Evolutionary conservation across 1,140 invertebrate species (phyloP).

Genomic region (Hormaphis cornu): DNA sequence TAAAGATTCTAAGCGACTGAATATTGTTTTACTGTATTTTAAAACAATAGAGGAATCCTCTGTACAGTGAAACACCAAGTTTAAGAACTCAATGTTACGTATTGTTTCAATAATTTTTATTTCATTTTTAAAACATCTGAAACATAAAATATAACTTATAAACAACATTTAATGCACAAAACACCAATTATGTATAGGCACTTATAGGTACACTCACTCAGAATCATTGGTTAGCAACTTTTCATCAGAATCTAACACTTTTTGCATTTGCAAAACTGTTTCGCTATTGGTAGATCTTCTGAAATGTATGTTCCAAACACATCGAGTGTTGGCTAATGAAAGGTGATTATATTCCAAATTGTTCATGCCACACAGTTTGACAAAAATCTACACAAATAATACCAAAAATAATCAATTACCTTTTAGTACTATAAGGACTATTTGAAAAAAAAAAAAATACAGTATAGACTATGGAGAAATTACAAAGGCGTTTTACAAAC

Average conservation of each 20-base stretch:
- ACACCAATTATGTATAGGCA: neutral
- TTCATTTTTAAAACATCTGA: neutral
- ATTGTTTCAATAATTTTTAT: neutral
- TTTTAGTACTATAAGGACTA: no score
- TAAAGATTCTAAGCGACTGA: neutral
- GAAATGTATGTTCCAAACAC: slow-evolving; percentile 20
- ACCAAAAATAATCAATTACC: neutral
- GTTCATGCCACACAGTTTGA: neutral
- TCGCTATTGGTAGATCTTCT: neutral
- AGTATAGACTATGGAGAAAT: no score
- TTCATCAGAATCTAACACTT: neutral
- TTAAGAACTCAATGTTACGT: slow-evolving; percentile 14
- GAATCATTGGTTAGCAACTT: neutral
- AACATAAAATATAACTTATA: neutral
- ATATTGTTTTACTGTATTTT: slow-evolving; percentile 19
- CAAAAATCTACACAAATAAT: neutral
- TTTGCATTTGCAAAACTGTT: neutral
- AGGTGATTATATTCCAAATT: slow-evolving; percentile 14
- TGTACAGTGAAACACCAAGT: neutral
- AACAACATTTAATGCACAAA: neutral
- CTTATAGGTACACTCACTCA: slow-evolving; percentile 19
- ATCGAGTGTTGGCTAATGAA: neutral
- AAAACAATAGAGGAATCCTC: neutral
- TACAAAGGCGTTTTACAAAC: no score
- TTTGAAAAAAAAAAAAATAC: no score